phyloP scores from a whole-genome alignment of 2,113 vertebrate species.

The Odocoileus hemionus region DNA sequence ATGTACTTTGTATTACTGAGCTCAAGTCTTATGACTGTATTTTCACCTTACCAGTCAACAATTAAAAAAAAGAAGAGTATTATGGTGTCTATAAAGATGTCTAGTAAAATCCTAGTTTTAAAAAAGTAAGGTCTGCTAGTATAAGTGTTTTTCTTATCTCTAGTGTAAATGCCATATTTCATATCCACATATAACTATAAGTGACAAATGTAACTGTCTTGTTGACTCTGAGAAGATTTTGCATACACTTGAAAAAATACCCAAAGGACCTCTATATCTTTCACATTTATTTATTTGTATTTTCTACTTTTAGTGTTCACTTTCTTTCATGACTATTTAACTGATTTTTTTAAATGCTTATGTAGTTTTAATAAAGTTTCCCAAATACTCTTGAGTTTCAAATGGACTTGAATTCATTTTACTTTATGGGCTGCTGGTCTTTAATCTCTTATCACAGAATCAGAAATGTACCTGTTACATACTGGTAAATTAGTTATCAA shows the following conservation, averaged over 20 bases:
- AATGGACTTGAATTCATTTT: conserved; percentile 74
- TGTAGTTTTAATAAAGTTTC: conserved; percentile 68
- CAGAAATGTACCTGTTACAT: conserved; percentile 83
- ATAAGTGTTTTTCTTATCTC: neutral
- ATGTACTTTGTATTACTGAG: neutral
- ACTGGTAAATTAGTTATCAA: conserved; percentile 84
- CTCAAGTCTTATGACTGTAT: neutral
- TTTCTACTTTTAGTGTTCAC: conserved; percentile 6
- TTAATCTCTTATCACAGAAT: conserved; percentile 80
- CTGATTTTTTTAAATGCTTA: conserved; percentile 47
- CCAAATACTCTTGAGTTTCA: conserved; percentile 69
- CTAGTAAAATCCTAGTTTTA: neutral
- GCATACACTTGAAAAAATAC: conserved; percentile 33
- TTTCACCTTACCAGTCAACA: neutral
- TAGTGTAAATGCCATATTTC: neutral
- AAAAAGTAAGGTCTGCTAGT: neutral
- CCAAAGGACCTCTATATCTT: neutral
- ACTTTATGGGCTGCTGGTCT: conserved; percentile 81
- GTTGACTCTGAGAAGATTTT: neutral
- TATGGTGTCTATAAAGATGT: neutral
- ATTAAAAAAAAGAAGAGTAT: neutral
- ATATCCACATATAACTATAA: neutral
- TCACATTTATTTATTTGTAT: conserved; percentile 31
- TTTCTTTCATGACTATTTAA: conserved; percentile 59
- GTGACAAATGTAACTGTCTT: neutral